Evolutionary conservation across 2,888 invertebrate species (phyloP).

Genomic region (Heliconius hortense): DNA sequence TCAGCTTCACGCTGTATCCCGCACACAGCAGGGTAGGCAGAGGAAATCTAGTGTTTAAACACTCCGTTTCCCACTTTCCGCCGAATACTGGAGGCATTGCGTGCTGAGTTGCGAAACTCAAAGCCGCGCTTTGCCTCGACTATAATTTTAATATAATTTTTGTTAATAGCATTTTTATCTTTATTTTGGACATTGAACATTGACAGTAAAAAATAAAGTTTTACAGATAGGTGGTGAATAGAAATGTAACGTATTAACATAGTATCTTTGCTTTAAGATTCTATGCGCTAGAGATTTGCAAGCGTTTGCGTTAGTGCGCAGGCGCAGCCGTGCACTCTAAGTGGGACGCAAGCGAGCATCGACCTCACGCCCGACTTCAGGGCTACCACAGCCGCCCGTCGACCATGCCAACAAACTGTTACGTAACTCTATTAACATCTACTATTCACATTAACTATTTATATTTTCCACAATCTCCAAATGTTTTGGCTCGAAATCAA

Average conservation of each 20-base stretch:
- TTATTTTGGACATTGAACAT: background rate
- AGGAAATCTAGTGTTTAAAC: too few relatives aligned
- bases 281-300: constrained; percentile 69
- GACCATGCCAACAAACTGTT: constrained; percentile 47
- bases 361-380: constrained; percentile 78
- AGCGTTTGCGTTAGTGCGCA: constrained; percentile 54
- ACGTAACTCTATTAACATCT: constrained; percentile 44
- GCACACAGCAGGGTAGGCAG: too few relatives aligned
- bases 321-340: constrained; percentile 67
- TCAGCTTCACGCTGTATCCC: too few relatives aligned
- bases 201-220: constrained; percentile 25
- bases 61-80: too few relatives aligned
- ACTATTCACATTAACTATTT: constrained; percentile 38
- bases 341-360: constrained; percentile 74
- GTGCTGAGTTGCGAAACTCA: too few relatives aligned
- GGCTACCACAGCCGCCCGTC: constrained; percentile 63
- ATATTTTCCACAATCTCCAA: constrained; percentile 30
- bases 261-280: constrained; percentile 49
- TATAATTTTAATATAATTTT: too few relatives aligned
- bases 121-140: too few relatives aligned
- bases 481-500: constrained; percentile 57
- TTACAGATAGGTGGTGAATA: constrained; percentile 38
- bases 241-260: constrained; percentile 48
- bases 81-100: too few relatives aligned
- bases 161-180: background rate